Percentiles rank a stretch among this genome's conserved stretches.
Evolutionary conservation across 2,113 vertebrate species (phyloP).

Genomic region (Todiramphus chloris): DNA sequence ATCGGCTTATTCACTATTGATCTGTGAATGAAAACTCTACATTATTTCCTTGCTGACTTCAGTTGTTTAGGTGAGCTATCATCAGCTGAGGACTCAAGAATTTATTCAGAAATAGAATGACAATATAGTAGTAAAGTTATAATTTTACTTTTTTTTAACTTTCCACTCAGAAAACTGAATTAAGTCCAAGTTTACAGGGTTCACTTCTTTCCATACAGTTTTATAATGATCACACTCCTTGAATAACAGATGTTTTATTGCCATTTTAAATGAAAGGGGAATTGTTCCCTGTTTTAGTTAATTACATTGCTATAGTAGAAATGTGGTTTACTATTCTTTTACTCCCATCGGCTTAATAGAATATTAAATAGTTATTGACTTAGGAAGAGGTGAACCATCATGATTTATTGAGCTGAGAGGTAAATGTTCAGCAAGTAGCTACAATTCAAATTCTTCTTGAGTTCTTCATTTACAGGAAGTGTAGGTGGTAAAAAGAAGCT

Average conservation of each 20-base stretch:
- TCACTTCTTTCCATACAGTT: neutral
- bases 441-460: neutral
- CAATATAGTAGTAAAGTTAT: neutral
- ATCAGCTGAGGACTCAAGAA: neutral
- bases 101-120: neutral
- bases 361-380: constrained; percentile 62
- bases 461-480: constrained; percentile 25
- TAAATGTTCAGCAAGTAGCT: constrained; percentile 45
- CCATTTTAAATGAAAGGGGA: constrained; percentile 4
- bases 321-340: constrained; percentile 21
- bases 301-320: neutral
- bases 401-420: constrained; percentile 42
- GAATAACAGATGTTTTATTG: neutral
- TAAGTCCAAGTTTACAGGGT: neutral
- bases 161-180: neutral
- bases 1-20: neutral
- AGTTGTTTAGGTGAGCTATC: neutral
- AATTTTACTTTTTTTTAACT: neutral
- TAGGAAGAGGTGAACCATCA: constrained; percentile 37
- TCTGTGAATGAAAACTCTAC: neutral
- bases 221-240: neutral
- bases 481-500: neutral
- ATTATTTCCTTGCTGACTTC: neutral
- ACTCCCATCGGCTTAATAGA: constrained; percentile 38
- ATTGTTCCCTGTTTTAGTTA: neutral